These are phyloP conservation scores for Rynchops niger DNA, from an alignment of 2,113 vertebrate species.

Conservation along the genomic window DNA sequence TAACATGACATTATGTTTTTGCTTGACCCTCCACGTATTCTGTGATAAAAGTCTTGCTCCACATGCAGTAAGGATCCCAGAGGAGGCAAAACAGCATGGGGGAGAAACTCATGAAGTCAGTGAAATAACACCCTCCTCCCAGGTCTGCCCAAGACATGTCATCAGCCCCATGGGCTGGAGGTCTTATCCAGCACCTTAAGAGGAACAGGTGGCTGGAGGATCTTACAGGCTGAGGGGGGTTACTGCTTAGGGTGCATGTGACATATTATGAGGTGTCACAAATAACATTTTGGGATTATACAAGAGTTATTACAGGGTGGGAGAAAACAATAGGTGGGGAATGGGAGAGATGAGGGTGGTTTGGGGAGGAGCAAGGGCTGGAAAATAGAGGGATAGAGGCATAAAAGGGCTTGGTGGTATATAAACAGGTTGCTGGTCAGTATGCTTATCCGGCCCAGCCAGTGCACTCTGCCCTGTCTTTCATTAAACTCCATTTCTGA, in stretches of 20 bases:
- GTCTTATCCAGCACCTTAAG: not conserved
- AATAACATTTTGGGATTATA: not conserved
- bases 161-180: not conserved
- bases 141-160: not conserved
- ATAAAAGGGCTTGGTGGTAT: not conserved
- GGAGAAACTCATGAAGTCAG: not conserved
- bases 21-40: not conserved
- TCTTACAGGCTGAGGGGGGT: fast-evolving
- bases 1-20: not conserved
- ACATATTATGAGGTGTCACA: not conserved
- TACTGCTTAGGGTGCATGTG: not conserved
- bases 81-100: not conserved
- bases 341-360: not conserved
- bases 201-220: not conserved
- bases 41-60: not conserved
- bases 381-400: not conserved
- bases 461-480: not conserved
- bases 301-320: not conserved
- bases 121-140: not conserved
- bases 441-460: not conserved
- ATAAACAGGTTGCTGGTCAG: not conserved
- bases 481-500: not conserved
- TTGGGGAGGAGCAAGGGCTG: not conserved
- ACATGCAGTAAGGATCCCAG: not conserved
- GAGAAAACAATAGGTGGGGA: not conserved